Base-by-base conservation (phyloP, 2,888 invertebrate genomes). In the Nycteola revayana region DNA sequence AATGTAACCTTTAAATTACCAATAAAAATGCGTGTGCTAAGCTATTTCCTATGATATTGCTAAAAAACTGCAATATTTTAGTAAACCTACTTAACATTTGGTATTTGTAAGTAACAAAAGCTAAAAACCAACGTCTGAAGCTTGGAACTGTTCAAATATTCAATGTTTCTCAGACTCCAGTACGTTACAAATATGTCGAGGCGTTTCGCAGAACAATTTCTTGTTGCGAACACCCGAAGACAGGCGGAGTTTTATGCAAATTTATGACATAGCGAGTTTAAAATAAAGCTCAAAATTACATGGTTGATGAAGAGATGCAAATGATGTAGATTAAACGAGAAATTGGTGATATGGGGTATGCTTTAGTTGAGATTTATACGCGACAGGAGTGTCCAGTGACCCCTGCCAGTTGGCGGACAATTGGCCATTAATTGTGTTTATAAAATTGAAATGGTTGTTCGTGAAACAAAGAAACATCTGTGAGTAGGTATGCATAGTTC, bases 281-380 rank as follows among this genome's bases (percentile, higher is more conserved):
- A 31, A 47, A 69, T 75, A 83, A 67, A 65, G 72, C 57, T 53
- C 42, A 66, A 37, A 42, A 14, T 50, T 27, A 3, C 34, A 25
- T 14, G 11, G 28, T 42, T 36, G 33, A 17, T 7, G 7, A 35
- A 41, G 48, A 46, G 49, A 60, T 66, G 61, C 60, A 63, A 61
- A 61, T 62, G 32, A 41, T 55, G 51, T 67, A 71, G 69, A 71
- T 73, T 74, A 76, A 82, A 77, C 75, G 75, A 72, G 76, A 78
- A 81, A 83, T 82, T 77, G 80, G 61, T 67, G 57, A 60, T 63
- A 63, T 50, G 54, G 54, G 54, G 54, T 56, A 42, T 52, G 66
- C 61, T 77, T 81, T 76, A 83, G 80, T 85, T 81, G 75, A 83
- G 85, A 84, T 84, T 85, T 84, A 84, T 83, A 74, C 53, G 71